Conservation (phyloP, 2,888 invertebrate genomes). For the Eupithecia tripunctaria region DNA sequence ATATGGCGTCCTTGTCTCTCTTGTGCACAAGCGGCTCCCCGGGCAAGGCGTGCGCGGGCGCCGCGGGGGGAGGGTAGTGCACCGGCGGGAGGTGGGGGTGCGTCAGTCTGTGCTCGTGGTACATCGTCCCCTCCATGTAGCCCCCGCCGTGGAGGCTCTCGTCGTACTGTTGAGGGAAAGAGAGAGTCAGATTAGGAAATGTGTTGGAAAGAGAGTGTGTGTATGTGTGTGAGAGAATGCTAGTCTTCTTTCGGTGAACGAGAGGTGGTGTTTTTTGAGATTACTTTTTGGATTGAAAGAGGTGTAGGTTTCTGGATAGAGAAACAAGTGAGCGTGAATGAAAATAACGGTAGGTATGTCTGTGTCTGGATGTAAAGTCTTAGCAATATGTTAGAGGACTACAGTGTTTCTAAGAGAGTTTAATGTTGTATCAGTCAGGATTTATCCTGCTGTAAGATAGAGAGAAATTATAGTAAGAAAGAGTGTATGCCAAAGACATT, state of each 20-base stretch:
- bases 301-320: background rate
- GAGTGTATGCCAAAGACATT: background rate
- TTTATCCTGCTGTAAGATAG: background rate
- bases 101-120: slow-evolving; percentile 93
- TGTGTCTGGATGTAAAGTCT: background rate
- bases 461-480: background rate
- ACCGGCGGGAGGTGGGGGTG: slow-evolving; percentile 89
- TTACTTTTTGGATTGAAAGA: too few relatives aligned
- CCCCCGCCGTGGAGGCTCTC: slow-evolving; percentile 93
- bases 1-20: slow-evolving; percentile 99
- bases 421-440: background rate
- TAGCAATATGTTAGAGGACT: background rate
- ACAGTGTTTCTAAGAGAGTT: too few relatives aligned
- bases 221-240: background rate
- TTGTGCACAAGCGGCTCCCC: slow-evolving; percentile 96
- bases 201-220: slow-evolving; percentile 6
- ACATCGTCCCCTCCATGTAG: slow-evolving; percentile 93
- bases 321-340: background rate
- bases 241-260: background rate
- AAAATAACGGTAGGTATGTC: background rate
- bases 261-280: too few relatives aligned
- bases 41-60: slow-evolving; percentile 95
- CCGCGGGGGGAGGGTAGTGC: slow-evolving; percentile 93
- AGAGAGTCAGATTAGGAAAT: slow-evolving; percentile 20
- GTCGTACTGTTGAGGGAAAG: slow-evolving; percentile 90